phyloP scores from a whole-genome alignment of 2,797 vertebrate species.

The Holocentrus rufus region DNA sequence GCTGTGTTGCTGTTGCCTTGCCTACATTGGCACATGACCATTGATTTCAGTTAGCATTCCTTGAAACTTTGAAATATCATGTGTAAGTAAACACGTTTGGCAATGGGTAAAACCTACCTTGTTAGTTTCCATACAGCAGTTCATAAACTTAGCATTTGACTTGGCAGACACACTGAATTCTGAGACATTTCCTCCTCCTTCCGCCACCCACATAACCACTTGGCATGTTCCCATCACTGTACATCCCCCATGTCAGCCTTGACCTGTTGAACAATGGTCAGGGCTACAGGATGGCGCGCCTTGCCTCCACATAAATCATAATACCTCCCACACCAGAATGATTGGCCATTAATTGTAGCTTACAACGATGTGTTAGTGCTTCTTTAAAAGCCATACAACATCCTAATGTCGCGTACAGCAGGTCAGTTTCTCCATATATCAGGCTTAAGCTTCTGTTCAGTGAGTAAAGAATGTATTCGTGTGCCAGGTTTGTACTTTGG shows the following conservation, averaged over 20 bases:
- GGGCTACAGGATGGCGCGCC: constrained; percentile 41
- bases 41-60: constrained; percentile 43
- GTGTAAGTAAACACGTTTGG: constrained; percentile 49
- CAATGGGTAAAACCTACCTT: too few species aligned
- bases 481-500: constrained; percentile 29
- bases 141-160: constrained; percentile 47
- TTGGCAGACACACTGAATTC: constrained; percentile 51
- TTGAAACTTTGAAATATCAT: constrained; percentile 57
- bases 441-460: constrained; percentile 37
- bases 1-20: neutral
- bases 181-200: constrained; percentile 20
- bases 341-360: constrained; percentile 74
- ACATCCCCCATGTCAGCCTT: constrained; percentile 49
- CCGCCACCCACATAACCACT: constrained; percentile 45
- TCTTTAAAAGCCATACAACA: constrained; percentile 58
- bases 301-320: constrained; percentile 62
- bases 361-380: constrained; percentile 56
- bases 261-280: constrained; percentile 44
- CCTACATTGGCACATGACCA: constrained; percentile 26
- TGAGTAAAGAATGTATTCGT: constrained; percentile 16
- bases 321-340: constrained; percentile 63
- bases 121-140: too few species aligned
- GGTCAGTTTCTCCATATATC: constrained; percentile 51
- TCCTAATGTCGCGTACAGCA: constrained; percentile 46
- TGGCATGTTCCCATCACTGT: constrained; percentile 25